Evolutionary conservation across 2,888 invertebrate species (phyloP).

Genomic region (Eledona agricola): DNA sequence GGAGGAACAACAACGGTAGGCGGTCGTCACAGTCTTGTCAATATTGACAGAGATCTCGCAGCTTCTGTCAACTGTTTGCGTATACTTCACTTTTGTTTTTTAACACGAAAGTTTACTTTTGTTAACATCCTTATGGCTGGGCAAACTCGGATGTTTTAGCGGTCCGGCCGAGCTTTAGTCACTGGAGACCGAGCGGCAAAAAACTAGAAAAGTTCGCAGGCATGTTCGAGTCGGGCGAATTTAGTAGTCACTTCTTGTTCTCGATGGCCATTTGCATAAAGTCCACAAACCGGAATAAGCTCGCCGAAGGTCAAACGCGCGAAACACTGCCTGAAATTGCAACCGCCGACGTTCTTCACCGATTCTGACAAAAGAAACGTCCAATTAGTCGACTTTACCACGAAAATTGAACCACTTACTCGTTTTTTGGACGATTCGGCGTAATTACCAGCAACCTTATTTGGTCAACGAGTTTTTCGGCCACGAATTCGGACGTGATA

Average conservation of each 20-base stretch:
- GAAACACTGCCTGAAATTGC: conserved; percentile 33
- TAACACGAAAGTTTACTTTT: conserved; percentile 42
- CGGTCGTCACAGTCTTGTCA: conserved; percentile 44
- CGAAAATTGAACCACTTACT: conserved; percentile 40
- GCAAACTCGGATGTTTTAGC: conserved; percentile 29
- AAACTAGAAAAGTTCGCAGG: conserved; percentile 32
- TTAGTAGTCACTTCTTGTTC: conserved; percentile 42
- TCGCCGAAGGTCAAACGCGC: conserved; percentile 44
- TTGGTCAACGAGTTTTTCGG: conserved; percentile 39
- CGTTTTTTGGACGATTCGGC: conserved; percentile 34
- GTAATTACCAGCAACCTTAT: conserved; percentile 41
- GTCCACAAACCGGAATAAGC: conserved; percentile 46
- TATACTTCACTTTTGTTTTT: conserved; percentile 49
- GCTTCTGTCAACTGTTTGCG: conserved; percentile 49
- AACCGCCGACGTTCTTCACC: too few relatives aligned
- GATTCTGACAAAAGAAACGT: conserved; percentile 41
- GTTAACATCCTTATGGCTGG: conserved; percentile 34
- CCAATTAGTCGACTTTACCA: conserved; percentile 40
- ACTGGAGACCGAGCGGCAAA: conserved; percentile 4
- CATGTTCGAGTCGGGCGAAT: conserved; percentile 39
- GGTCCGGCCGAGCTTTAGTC: conserved; percentile 29
- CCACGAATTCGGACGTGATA: conserved; percentile 36
- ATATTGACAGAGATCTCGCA: conserved; percentile 53
- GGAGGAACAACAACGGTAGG: conserved; percentile 7
- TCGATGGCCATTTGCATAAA: conserved; percentile 40